Evolutionary conservation across 2,797 vertebrate genomes (phyloP).

Genomic region (Lepus townsendii): DNA sequence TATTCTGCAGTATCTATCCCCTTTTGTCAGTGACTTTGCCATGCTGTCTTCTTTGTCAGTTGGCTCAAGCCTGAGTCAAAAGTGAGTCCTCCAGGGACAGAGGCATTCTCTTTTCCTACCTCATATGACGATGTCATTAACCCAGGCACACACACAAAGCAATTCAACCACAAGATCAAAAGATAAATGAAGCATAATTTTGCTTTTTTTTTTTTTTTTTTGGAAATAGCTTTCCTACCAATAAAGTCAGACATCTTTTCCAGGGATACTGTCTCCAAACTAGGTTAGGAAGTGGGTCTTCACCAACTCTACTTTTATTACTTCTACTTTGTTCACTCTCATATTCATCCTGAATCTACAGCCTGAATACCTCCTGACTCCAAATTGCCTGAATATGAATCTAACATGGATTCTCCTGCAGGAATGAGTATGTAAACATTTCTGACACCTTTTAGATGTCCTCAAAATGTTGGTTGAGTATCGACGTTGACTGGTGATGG

Average conservation of each 20-base stretch:
- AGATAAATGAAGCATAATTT: background rate
- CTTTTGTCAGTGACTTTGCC: background rate
- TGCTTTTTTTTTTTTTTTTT: background rate
- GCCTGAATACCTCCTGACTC: background rate
- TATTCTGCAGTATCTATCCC: background rate
- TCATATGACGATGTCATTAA: background rate
- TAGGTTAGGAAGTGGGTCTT: background rate
- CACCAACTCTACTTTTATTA: background rate
- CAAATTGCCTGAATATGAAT: background rate
- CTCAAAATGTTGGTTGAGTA: background rate
- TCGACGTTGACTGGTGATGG: background rate
- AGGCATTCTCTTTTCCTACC: background rate
- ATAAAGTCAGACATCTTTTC: background rate
- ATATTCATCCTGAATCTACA: background rate
- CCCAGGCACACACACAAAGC: background rate
- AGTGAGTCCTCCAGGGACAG: background rate
- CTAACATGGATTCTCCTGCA: background rate
- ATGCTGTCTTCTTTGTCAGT: background rate
- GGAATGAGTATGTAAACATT: background rate
- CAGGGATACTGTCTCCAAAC: background rate
- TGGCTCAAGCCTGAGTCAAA: background rate
- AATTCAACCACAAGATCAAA: background rate
- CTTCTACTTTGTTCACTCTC: background rate
- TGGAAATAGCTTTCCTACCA: background rate
- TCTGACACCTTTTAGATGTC: background rate